Evolutionary conservation across 2,113 vertebrate genomes (phyloP), one percentile per base, ranked within the genome.

Genomic region (Naja naja): DNA sequence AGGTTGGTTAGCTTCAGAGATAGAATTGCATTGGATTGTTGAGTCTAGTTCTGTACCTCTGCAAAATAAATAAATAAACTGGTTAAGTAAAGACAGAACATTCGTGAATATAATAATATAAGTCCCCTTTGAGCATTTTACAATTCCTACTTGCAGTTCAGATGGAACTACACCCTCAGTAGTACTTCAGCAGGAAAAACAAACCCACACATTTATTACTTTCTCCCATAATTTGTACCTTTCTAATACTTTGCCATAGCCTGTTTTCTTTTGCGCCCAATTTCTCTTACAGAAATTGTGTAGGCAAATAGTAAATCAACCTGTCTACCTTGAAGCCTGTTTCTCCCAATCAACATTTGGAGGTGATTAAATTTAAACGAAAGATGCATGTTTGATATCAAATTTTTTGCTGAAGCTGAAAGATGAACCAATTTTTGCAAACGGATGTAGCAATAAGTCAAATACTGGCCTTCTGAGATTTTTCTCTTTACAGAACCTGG

Each of bases 401-500:
- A 25, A 2, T n/a, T 34, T 58, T 10, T 64, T 43, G 22, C 25
- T 45, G 58, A 54, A 54, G n/a, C n/a, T 53, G 47, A 69, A 20
- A 2, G 34, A 25, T 81, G 34, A 90, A 39, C 27, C 39, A 7
- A 27, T 52, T 93, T 85, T 55, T 89, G 30, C 87, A 58, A 74
- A 64, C 0, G 12, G 49, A 7, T 92, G 4, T 11, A 88, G 86
- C 53, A 3, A 18, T 0, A 0, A 43, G 12, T 43, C 11, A 12
- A 2, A 54, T 91, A 34, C 12, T 90, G 27, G 69, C 49, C 52
- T 69, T 56, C 54, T 85, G 91, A 52, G n/a, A 0, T 91, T 89
- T 94, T 55, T 5, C 81, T 91, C 88, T 64, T 89, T 49, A 86
- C 1, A 81, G 45, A 60, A 93, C 43, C 69, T 53, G 69, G 74